phyloP scores from a whole-genome alignment of 2,113 vertebrate species.

The Cryptomyrus ogoouensis region DNA sequence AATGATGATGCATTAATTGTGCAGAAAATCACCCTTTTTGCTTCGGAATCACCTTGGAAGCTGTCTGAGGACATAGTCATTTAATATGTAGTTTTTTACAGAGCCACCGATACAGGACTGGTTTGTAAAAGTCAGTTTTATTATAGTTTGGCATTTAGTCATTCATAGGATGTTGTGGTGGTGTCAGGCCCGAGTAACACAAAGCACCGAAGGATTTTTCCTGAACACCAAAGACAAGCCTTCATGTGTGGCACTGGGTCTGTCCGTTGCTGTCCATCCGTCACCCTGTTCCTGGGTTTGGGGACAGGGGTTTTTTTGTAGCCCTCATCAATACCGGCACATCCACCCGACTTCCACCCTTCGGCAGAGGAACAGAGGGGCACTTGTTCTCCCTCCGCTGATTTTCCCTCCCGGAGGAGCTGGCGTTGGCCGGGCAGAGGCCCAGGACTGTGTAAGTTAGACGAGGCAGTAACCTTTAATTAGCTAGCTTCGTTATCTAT shows the following conservation, averaged over 20 bases:
- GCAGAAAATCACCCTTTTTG: neutral
- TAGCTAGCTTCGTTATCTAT: neutral
- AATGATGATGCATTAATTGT: neutral
- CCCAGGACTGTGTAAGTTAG: slow-evolving; percentile 23
- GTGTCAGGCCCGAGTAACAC: neutral
- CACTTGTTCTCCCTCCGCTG: slow-evolving; percentile 15
- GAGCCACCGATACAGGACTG: neutral
- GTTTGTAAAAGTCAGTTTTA: neutral
- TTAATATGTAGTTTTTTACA: neutral
- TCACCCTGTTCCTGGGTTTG: neutral
- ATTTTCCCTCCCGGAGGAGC: slow-evolving; percentile 14
- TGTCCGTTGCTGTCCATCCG: neutral
- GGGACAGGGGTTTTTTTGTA: slow-evolving; percentile 8
- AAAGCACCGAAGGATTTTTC: neutral
- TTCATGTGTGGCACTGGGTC: neutral
- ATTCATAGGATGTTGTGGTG: neutral
- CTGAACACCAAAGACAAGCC: neutral
- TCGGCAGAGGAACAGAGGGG: neutral
- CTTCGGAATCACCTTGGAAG: neutral
- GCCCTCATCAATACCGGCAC: neutral
- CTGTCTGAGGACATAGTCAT: neutral
- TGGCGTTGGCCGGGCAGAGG: neutral
- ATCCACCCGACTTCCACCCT: neutral
- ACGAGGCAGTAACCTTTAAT: slow-evolving; percentile 16
- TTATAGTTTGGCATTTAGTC: neutral